Evolutionary conservation across 2,113 vertebrate species (phyloP), one percentile per base, ranked within the genome.

Genomic region (Rhegmatorhina hoffmannsi): DNA sequence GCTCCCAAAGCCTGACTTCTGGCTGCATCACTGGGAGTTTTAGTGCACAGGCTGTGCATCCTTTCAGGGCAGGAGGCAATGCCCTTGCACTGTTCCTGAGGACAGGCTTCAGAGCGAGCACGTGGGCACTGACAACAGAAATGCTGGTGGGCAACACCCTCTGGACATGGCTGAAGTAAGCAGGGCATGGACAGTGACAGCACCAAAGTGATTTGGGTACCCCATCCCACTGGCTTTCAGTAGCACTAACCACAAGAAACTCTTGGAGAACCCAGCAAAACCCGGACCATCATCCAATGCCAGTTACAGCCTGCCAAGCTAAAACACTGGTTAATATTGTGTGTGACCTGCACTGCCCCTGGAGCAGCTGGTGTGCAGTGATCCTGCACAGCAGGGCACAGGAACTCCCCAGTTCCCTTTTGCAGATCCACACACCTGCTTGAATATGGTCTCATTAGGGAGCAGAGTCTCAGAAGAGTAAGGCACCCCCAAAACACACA

Each of bases 231-330:
- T 25, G 72, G 19, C 25, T 53, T 56, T 36, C 53, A 56, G 34
- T 6, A 70, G 43, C 1, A 1, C 11, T 40, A 14, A 46, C 11
- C 43, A 24, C 10, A n/a, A 79, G 10, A 18, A 46, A 64, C 36
- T 46, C 46, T 33, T n/a, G 20, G 69, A 63, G 38, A 74, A 6
- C 10, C 25, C 47, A 52, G 16, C 33, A 59, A 67, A 49, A 28
- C 6, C 11, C 60, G 70, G 69, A 3, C 8, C 36, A 5, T 5
- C 1, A 2, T 2, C 31, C 0, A 0, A 7, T 1, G 4, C 26
- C 46, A 46, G 26, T 4, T 40, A 6, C 34, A 86, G 72, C 28
- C 38, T 9, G 26, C 20, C 1, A 10, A 34, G 38, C 33, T 31
- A 52, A 19, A 86, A 34, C 20, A 36, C 36, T 20, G 8, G 34